Base-by-base conservation (phyloP, 2,113 vertebrate species). In the Peromyscus polionotus region DNA sequence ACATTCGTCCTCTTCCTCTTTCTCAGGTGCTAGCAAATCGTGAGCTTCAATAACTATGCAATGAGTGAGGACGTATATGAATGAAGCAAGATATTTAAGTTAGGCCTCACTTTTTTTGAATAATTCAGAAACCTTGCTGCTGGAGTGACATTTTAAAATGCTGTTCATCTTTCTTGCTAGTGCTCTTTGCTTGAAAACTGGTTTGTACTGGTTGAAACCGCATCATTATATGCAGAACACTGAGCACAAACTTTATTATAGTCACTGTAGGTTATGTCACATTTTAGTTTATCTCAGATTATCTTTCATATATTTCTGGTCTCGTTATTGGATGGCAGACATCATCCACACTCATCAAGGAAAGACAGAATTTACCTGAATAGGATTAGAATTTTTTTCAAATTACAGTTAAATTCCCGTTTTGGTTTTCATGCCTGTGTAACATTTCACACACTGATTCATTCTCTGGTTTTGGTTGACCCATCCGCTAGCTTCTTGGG, bases 341-440 rank as follows among this genome's bases (percentile, higher is more conserved):
- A 33, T 88, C 75, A 91, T 17, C 59, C 13, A 28, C 8, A 36
- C 76, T 94, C 51, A 81, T n/a, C 65, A 75, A 88, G 51, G 51
- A 75, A 3, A 91, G 14, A 57, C n/a, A 19, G 16, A 45, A 79
- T 87, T 94, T 90, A 57, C 54, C 91, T 63, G 22, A 39, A n/a
- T 54, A 65, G 70, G 59, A 68, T 45, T 96, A 73, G 72, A 93
- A 51, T 48, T 94, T 76, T 70, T 88, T 94, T 91, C 67, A 84
- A 73, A 72, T 65, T 11, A 65, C 36, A 73, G 54, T 45, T 63
- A 36, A 83, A 14, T 16, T 11, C 36, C 45, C 77, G 33, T 81
- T 88, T 83, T 91, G 81, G 76, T 80, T 67, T 94, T 88, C 39
- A 5, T 3, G 31, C 83, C 91, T 65, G 51, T 28, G 12, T 2